These are phyloP conservation scores for Acropternis orthonyx DNA, from an alignment of 2,797 vertebrate genomes.

Conservation along the genomic window DNA sequence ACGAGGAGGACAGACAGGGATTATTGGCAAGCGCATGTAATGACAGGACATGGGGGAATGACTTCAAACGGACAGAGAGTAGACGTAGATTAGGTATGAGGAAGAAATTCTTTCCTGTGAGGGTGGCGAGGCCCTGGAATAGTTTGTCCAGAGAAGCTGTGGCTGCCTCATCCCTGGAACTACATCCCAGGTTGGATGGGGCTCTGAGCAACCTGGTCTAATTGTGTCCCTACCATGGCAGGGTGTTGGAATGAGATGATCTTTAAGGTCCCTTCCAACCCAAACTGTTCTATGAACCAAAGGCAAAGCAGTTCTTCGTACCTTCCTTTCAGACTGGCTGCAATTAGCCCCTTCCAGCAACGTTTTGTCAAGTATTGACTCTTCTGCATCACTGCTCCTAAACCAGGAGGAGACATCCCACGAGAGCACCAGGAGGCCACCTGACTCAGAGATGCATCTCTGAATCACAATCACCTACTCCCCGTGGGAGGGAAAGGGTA, in stretches of 20 bases:
- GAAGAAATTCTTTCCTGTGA: not conserved
- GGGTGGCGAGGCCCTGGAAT: not conserved
- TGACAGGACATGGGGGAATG: not conserved
- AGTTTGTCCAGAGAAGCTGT: not conserved
- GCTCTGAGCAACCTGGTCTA: not conserved
- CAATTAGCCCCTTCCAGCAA: not conserved
- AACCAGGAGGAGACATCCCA: not conserved
- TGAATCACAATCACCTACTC: constrained; percentile 59
- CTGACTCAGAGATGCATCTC: constrained; percentile 52
- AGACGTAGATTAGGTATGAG: not conserved
- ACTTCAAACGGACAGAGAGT: not conserved
- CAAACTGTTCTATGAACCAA: not conserved
- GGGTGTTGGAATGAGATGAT: fast-evolving
- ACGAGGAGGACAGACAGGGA: not conserved
- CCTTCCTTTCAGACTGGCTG: not conserved
- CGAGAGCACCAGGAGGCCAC: not conserved
- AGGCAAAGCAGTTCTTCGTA: not conserved
- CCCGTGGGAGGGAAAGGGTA: constrained; percentile 9
- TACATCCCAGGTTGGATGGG: fast-evolving
- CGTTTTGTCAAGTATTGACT: not conserved
- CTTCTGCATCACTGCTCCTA: not conserved
- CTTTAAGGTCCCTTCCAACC: not conserved
- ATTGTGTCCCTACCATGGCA: not conserved
- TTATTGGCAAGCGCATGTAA: not conserved
- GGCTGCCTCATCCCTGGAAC: not conserved